Evolutionary conservation across 2,888 invertebrate species (phyloP).

Genomic region (Tridacna crocea): DNA sequence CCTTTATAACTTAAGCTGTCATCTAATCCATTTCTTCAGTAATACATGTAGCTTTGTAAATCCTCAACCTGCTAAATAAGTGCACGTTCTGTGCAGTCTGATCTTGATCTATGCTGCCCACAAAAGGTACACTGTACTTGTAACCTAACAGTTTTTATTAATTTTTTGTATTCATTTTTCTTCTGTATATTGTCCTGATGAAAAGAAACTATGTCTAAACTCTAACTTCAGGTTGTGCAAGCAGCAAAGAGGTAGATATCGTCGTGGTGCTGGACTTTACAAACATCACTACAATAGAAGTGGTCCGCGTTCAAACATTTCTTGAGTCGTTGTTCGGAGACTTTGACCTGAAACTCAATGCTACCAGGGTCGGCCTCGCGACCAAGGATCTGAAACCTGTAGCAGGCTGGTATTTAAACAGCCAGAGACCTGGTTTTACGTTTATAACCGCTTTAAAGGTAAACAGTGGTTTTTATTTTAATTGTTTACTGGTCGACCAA

Average conservation of each 20-base stretch:
- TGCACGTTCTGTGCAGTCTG: too few species aligned
- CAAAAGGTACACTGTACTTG: too few species aligned
- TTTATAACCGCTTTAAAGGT: slow-evolving; percentile 44
- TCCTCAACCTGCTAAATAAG: too few species aligned
- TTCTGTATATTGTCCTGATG: too few species aligned
- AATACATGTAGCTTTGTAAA: too few species aligned
- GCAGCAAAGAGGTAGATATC: slow-evolving; percentile 37
- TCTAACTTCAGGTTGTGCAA: background rate
- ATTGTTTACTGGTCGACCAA: background rate
- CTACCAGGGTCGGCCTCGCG: slow-evolving; percentile 50
- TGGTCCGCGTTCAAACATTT: slow-evolving; percentile 32
- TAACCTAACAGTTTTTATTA: too few species aligned
- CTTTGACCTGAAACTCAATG: slow-evolving; percentile 29
- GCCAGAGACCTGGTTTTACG: slow-evolving; percentile 46
- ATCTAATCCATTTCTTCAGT: too few species aligned
- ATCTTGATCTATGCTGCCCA: too few species aligned
- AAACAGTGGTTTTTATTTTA: background rate
- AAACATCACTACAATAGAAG: slow-evolving; percentile 22
- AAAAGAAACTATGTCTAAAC: too few species aligned
- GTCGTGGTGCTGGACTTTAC: slow-evolving; percentile 53
- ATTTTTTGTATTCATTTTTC: too few species aligned
- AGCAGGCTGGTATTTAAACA: slow-evolving; percentile 57
- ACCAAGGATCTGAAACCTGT: slow-evolving; percentile 40
- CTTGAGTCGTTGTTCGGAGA: slow-evolving; percentile 39
- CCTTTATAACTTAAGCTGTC: too few species aligned